Percentiles rank a stretch among this genome's conserved stretches.
These are phyloP conservation scores for Channallabes apus DNA, from an alignment of 2,797 vertebrate genomes.

Conservation along the genomic window DNA sequence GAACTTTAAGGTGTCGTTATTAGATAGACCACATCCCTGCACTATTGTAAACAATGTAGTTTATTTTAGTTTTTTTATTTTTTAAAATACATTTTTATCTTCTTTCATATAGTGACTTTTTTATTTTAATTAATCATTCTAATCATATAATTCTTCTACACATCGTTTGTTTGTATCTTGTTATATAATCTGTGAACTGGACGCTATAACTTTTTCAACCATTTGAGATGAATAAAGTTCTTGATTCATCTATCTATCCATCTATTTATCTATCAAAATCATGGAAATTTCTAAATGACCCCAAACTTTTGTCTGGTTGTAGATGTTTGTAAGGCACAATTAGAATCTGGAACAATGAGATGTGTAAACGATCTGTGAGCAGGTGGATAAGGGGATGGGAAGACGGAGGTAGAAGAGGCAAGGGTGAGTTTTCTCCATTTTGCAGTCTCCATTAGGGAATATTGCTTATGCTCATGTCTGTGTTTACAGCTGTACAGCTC, in stretches of 20 bases:
- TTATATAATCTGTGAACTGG: too few relatives aligned
- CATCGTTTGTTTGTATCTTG: too few relatives aligned
- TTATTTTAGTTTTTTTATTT: too few relatives aligned
- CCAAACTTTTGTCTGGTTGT: neutral
- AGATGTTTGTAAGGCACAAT: neutral
- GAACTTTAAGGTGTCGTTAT: too few relatives aligned
- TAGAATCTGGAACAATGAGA: neutral
- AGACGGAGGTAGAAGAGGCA: neutral
- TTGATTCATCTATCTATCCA: neutral
- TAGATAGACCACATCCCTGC: too few relatives aligned
- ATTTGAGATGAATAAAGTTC: too few relatives aligned
- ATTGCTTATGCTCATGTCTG: neutral
- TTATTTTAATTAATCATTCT: too few relatives aligned
- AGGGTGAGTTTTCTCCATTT: neutral
- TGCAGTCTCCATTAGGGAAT: neutral
- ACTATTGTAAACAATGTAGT: too few relatives aligned
- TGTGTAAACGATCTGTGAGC: neutral
- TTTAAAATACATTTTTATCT: too few relatives aligned
- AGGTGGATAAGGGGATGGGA: neutral
- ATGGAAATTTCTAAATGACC: neutral
- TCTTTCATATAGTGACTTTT: too few relatives aligned
- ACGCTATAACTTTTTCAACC: too few relatives aligned
- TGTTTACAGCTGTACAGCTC: slow-evolving; percentile 6
- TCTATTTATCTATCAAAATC: neutral
- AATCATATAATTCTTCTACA: too few relatives aligned